phyloP scores from a whole-genome alignment of 2,888 invertebrate species.

The Parapristionchus giblindavisi region DNA sequence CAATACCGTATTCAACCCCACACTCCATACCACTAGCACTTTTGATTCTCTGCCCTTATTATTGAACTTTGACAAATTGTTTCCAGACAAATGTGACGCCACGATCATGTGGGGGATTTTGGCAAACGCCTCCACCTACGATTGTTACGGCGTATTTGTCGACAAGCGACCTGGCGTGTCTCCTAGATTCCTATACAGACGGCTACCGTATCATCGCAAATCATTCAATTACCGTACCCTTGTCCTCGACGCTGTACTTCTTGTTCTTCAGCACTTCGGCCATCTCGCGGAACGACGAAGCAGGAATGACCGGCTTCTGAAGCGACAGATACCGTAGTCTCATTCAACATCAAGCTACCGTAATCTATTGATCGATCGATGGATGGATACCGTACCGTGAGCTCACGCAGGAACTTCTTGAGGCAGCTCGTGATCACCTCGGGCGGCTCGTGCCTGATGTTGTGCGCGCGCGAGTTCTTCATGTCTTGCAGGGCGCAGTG shows the following conservation, averaged over 20 bases:
- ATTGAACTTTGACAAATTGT: not conserved
- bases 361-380: not conserved
- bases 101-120: not conserved
- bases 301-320: not conserved
- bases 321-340: not conserved
- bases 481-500: not conserved
- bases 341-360: not conserved
- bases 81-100: not conserved
- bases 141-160: too few relatives aligned
- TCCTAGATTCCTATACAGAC: too few relatives aligned
- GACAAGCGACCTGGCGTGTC: too few relatives aligned
- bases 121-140: too few relatives aligned
- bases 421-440: not conserved
- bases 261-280: not conserved
- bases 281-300: not conserved
- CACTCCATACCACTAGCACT: not conserved
- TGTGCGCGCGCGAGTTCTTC: not conserved
- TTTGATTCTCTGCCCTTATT: not conserved
- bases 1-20: too few relatives aligned
- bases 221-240: not conserved
- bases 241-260: not conserved
- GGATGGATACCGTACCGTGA: not conserved
- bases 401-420: not conserved
- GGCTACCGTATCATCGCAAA: too few relatives aligned
- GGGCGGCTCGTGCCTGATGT: not conserved